Evolutionary conservation across 2,888 invertebrate genomes (phyloP).

Genomic region (Eustalomyia histrio): DNA sequence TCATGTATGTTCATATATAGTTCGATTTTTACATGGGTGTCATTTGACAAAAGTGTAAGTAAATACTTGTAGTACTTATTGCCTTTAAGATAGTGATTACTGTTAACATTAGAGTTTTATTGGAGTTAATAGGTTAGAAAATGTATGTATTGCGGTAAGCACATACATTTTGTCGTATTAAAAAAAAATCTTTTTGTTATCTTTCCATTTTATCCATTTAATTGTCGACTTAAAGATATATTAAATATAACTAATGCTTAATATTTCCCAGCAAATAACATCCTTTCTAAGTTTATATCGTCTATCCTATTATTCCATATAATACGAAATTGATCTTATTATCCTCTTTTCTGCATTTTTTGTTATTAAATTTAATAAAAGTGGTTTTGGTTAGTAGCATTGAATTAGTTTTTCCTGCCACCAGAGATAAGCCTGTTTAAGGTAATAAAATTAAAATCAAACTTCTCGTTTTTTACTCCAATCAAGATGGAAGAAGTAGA

Average conservation of each 20-base stretch:
- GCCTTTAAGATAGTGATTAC: no score
- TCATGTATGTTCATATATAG: no score
- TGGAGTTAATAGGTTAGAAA: no score
- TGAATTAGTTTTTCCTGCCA: not conserved
- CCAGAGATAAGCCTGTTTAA: constrained; percentile 18
- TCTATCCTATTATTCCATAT: not conserved
- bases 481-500: no score
- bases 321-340: constrained; percentile 19
- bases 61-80: no score
- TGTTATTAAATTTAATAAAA: not conserved
- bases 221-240: constrained; percentile 13
- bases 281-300: not conserved
- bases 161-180: no score
- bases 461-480: not conserved
- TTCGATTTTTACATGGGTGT: no score
- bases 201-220: not conserved
- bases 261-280: not conserved
- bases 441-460: constrained; percentile 39
- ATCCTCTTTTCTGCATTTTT: not conserved
- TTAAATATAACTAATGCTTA: not conserved
- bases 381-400: not conserved
- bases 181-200: not conserved
- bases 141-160: no score
- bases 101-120: no score
- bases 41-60: no score